These are phyloP conservation scores for Brevimyrus niger DNA, from an alignment of 2,113 vertebrate species.

Conservation along the genomic window DNA sequence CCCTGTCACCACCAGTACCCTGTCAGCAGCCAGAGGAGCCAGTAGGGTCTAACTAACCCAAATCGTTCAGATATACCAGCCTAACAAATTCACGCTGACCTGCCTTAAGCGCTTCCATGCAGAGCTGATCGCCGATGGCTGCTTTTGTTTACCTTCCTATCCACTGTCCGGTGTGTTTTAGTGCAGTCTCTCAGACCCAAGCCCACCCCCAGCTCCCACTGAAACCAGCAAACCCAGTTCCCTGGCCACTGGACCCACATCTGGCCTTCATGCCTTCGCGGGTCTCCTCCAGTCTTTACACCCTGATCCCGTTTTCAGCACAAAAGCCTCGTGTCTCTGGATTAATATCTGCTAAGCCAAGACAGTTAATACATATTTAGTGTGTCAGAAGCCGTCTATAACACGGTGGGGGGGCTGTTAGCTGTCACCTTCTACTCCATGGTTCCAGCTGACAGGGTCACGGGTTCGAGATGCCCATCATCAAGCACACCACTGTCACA, in stretches of 20 bases:
- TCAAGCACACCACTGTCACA: not conserved
- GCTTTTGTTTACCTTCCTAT: not conserved
- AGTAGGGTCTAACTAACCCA: not conserved
- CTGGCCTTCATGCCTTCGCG: not conserved
- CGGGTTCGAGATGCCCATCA: not conserved
- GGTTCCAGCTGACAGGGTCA: not conserved
- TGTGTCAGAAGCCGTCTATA: not conserved
- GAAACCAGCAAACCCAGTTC: not conserved
- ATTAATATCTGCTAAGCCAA: not conserved
- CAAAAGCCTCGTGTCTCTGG: not conserved
- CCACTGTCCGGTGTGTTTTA: not conserved
- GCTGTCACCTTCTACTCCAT: not conserved
- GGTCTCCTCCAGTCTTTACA: not conserved
- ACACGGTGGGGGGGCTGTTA: not conserved
- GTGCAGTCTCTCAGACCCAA: not conserved
- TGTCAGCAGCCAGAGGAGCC: not conserved
- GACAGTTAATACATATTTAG: not conserved
- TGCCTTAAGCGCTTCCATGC: not conserved
- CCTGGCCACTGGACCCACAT: not conserved
- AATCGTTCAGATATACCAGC: not conserved
- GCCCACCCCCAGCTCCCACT: not conserved
- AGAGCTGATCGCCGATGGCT: not conserved
- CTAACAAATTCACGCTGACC: not conserved
- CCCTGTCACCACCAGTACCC: not conserved
- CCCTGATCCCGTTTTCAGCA: not conserved